phyloP scores from a whole-genome alignment of 2,888 invertebrate genomes.

The Microdon myrmicae region DNA sequence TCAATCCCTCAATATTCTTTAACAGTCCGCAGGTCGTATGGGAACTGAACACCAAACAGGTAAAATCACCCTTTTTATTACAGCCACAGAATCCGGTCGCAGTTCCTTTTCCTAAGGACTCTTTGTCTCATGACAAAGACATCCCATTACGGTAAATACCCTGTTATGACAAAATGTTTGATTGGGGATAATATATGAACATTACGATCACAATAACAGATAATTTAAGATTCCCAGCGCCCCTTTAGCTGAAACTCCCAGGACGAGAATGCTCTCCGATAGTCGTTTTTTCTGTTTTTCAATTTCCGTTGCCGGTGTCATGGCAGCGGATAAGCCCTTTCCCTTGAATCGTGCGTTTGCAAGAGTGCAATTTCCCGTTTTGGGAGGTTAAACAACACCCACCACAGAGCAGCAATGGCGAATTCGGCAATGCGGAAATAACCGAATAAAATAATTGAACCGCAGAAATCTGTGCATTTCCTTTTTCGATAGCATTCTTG shows the following conservation, averaged over 20 bases:
- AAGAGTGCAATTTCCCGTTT: slow-evolving; percentile 26
- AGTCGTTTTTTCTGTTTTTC: slow-evolving; percentile 8
- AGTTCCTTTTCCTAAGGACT: too few species aligned
- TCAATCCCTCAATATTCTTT: slow-evolving; percentile 12
- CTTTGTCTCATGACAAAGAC: slow-evolving; percentile 9
- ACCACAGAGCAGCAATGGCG: too few species aligned
- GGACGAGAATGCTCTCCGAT: not conserved
- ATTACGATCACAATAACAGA: slow-evolving; percentile 40
- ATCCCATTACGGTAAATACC: slow-evolving; percentile 44
- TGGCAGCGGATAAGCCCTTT: too few species aligned
- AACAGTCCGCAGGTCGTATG: slow-evolving; percentile 14
- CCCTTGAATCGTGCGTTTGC: too few species aligned
- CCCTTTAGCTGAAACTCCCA: slow-evolving; percentile 4
- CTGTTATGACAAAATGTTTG: slow-evolving; percentile 51
- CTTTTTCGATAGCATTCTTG: slow-evolving; percentile 12
- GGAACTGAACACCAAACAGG: slow-evolving; percentile 40
- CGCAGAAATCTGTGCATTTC: slow-evolving; percentile 45
- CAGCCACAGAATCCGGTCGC: too few species aligned
- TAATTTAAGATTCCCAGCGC: slow-evolving; percentile 39
- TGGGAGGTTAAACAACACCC: slow-evolving; percentile 26
- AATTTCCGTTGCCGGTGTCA: slow-evolving; percentile 3
- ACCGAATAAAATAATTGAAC: slow-evolving; percentile 50
- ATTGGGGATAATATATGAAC: slow-evolving; percentile 47
- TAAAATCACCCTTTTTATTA: slow-evolving; percentile 43
- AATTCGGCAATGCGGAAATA: slow-evolving; percentile 40